phyloP scores from a whole-genome alignment of 2,888 invertebrate species.

The Gortyna flavago region DNA sequence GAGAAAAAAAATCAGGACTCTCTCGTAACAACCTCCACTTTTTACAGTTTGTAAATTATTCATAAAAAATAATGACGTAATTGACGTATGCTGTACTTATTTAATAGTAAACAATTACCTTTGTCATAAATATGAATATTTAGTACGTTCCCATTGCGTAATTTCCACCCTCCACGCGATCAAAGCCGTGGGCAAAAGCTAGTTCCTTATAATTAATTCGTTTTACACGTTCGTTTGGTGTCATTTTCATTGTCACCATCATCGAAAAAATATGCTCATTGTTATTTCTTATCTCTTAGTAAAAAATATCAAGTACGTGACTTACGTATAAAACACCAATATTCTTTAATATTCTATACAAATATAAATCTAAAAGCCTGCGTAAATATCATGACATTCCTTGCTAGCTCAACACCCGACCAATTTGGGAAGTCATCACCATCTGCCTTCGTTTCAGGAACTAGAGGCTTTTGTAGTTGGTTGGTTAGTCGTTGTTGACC shows the following conservation, averaged over 20 bases:
- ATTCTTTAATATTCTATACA: constrained; percentile 42
- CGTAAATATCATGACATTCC: constrained; percentile 58
- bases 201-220: not conserved
- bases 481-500: constrained; percentile 46
- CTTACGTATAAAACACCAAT: constrained; percentile 40
- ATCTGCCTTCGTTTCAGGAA: not conserved
- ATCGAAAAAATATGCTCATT: constrained; percentile 33
- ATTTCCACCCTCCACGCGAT: too few relatives aligned
- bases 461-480: constrained; percentile 36
- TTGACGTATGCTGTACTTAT: not conserved
- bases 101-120: not conserved
- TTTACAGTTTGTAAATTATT: too few relatives aligned
- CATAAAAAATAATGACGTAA: too few relatives aligned
- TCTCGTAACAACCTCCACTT: too few relatives aligned
- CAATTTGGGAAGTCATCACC: constrained; percentile 13
- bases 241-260: not conserved
- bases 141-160: too few relatives aligned
- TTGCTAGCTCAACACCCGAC: constrained; percentile 23
- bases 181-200: too few relatives aligned
- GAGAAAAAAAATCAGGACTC: too few relatives aligned
- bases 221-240: not conserved
- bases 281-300: constrained; percentile 12
- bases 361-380: constrained; percentile 45
- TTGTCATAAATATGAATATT: constrained; percentile 2
- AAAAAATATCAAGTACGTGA: constrained; percentile 51